These are phyloP conservation scores for Heliocidaris tuberculata DNA, from an alignment of 35 echinoderm and acorn worm genomes.

Conservation along the genomic window DNA sequence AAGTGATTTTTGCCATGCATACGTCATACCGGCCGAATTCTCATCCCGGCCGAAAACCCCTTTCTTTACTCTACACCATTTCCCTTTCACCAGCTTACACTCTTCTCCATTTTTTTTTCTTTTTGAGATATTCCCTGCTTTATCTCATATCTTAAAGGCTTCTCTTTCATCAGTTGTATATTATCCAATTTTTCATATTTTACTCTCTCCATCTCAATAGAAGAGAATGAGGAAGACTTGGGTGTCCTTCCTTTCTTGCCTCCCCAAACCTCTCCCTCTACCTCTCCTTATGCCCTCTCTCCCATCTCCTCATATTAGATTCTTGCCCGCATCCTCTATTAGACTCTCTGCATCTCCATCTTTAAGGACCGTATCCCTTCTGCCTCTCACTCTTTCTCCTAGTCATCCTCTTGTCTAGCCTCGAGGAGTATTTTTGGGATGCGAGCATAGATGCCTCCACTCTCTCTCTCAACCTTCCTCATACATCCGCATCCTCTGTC, in stretches of 20 bases:
- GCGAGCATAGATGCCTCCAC: not conserved
- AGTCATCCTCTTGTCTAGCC: not conserved
- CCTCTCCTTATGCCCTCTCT: not conserved
- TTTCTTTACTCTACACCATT: too few species aligned
- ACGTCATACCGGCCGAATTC: too few species aligned
- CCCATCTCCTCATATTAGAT: not conserved
- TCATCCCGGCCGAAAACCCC: too few species aligned
- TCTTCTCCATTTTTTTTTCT: too few species aligned
- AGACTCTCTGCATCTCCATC: not conserved
- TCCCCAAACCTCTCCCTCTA: not conserved
- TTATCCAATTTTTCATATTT: too few species aligned
- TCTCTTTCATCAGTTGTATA: too few species aligned
- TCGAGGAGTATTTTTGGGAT: not conserved
- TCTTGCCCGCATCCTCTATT: not conserved
- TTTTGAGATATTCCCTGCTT: too few species aligned
- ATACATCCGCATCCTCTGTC: not conserved
- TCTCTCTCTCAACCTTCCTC: not conserved
- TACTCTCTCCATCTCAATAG: too few species aligned
- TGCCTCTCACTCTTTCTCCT: not conserved
- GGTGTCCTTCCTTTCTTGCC: not conserved
- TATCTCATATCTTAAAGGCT: too few species aligned
- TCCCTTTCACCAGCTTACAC: too few species aligned
- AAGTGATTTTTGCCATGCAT: too few species aligned
- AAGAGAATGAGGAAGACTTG: not conserved
- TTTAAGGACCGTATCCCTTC: not conserved